Conservation (phyloP, 2,888 invertebrate species). For the Agrotis puta region DNA sequence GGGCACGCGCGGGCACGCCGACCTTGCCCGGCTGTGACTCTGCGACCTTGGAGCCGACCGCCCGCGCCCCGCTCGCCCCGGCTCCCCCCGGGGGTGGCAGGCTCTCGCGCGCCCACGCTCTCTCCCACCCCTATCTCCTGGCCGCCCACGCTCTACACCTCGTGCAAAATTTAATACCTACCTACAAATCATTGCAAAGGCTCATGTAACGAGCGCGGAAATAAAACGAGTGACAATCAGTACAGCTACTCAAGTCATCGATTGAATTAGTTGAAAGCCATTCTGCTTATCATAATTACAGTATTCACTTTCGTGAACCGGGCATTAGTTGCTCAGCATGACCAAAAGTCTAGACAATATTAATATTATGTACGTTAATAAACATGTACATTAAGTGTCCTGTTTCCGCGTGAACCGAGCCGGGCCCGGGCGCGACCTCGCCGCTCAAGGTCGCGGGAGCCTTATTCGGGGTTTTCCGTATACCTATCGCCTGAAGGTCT, state of each 20-base stretch:
- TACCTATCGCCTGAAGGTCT: conserved; percentile 83
- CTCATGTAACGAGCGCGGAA: conserved; percentile 74
- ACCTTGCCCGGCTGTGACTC: conserved; percentile 91
- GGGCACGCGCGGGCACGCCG: conserved; percentile 89
- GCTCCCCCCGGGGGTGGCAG: conserved; percentile 58
- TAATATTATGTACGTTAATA: conserved; percentile 46
- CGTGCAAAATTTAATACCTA: conserved; percentile 87
- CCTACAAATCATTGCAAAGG: conserved; percentile 67
- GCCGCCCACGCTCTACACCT: conserved; percentile 78
- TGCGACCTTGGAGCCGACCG: conserved; percentile 89
- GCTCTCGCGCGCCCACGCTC: conserved; percentile 76
- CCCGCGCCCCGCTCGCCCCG: conserved; percentile 66
- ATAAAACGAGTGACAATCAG: conserved; percentile 54
- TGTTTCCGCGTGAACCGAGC: conserved; percentile 74
- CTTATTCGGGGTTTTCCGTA: conserved; percentile 83
- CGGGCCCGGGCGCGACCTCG: conserved; percentile 78
- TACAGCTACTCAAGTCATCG: neutral
- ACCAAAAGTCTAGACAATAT: conserved; percentile 61
- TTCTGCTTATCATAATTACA: conserved; percentile 28
- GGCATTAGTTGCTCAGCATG: conserved; percentile 31
- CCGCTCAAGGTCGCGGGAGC: conserved; percentile 79
- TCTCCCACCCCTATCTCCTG: conserved; percentile 73
- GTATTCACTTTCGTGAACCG: conserved; percentile 21
- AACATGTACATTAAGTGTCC: conserved; percentile 67
- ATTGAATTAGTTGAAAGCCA: conserved; percentile 2